Percentiles rank a stretch among this genome's conserved stretches.
Conservation (phyloP, 1,140 invertebrate genomes). For the Platyscapa corneri region DNA sequence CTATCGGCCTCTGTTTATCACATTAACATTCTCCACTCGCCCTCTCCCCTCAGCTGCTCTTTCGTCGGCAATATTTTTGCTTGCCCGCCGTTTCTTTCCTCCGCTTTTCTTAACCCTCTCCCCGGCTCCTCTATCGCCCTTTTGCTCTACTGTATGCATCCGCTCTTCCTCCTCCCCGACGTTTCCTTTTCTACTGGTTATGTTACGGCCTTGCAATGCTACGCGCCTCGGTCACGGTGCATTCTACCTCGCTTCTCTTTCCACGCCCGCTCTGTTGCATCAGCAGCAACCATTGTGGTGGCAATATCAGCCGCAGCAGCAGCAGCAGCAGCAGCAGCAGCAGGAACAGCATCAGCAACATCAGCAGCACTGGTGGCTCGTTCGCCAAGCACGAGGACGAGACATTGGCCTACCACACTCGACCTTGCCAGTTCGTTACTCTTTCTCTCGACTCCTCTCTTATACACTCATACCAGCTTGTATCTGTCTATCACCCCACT, state of each 20-base stretch:
- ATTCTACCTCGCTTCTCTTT: conserved; percentile 54
- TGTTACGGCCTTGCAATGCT: conserved; percentile 70
- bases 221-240: conserved; percentile 52
- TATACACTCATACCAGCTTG: conserved; percentile 38
- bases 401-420: conserved; percentile 74
- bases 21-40: conserved; percentile 2
- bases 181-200: conserved; percentile 36
- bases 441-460: conserved; percentile 61
- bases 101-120: too few species aligned
- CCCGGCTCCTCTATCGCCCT: not conserved
- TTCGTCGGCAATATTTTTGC: too few species aligned
- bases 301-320: conserved; percentile 50
- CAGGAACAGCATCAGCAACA: conserved; percentile 49
- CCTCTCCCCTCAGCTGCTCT: too few species aligned
- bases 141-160: not conserved
- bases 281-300: conserved; percentile 57
- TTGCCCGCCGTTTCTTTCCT: too few species aligned
- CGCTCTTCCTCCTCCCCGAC: not conserved
- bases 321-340: conserved; percentile 49
- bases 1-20: conserved; percentile 12
- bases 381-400: conserved; percentile 65
- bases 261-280: conserved; percentile 60
- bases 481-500: conserved; percentile 52
- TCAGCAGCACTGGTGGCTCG: conserved; percentile 50
- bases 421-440: conserved; percentile 75